Base-by-base conservation (phyloP, 2,797 vertebrate species). In the Thamnophis elegans region DNA sequence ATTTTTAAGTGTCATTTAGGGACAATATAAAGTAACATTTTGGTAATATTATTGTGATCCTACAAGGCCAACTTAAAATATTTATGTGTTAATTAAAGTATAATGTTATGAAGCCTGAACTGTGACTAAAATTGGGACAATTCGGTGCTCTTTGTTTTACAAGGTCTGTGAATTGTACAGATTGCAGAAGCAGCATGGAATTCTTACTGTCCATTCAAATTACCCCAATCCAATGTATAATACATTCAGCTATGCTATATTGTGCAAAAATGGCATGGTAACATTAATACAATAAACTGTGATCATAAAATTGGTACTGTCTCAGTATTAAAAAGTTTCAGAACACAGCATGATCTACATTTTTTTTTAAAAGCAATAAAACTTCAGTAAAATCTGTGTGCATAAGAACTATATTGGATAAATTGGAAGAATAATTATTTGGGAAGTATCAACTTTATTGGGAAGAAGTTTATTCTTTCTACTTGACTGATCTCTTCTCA, bases 1-100 rank as follows among this genome's bases (percentile, higher is more conserved):
- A 96, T 85, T 16, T 68, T 95, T 94, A 92, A 58, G 16, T 97
- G 90, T 91, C 90, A 94, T 93, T 54, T 91, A 95, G 93, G 90
- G 87, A 91, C 93, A 95, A 95, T 96, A 96, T 95, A 94, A 97
- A 95, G 93, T 82, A 94, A 92, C 93, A 94, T 93, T 93, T 87
- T 94, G 93, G 95, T 95, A 95, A 95, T 95, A 93, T 87, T 73
- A 92, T n/a, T 97, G 85, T 94, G 90, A 96, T 94, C 96, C 95
- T 92, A 95, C 97, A 97, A 97, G 94, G 94, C 86, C 95, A 96
- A 96, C 95, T 96, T 5, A 94, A 95, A 96, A 97, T 96, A 96
- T 95, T 95, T 96, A 96, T 94, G 95, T 96, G 94, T 92, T 95
- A 96, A 97, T 96, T 97, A 96, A 97, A 95, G 86, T 94, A 90